Conservation (phyloP, 2,888 invertebrate species). For the Thymelicus lineola region DNA sequence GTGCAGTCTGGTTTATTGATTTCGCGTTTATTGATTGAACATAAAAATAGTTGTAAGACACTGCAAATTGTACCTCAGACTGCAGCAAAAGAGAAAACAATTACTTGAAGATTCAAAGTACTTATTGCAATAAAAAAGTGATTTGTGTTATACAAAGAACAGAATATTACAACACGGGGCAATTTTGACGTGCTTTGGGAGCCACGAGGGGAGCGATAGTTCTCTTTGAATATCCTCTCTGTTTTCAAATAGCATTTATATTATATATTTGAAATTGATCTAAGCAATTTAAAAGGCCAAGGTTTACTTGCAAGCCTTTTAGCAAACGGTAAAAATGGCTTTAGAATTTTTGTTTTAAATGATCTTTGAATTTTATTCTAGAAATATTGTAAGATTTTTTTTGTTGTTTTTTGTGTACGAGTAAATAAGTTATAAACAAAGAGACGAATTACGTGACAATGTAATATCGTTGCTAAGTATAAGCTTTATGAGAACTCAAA, state of each 20-base stretch:
- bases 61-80: neutral
- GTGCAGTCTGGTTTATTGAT: no score
- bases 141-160: conserved; percentile 28
- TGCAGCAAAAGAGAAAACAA: neutral
- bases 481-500: no score
- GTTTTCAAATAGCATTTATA: conserved; percentile 9
- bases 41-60: neutral
- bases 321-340: neutral
- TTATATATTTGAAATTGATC: conserved; percentile 6
- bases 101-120: conserved; percentile 13
- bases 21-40: no score
- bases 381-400: no score
- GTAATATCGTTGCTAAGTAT: no score
- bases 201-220: conserved; percentile 20
- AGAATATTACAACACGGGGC: conserved; percentile 23
- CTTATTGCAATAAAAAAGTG: conserved; percentile 22
- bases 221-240: conserved; percentile 9
- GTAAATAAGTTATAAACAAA: no score
- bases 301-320: neutral
- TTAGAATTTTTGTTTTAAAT: neutral
- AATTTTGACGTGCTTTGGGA: conserved; percentile 28
- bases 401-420: no score
- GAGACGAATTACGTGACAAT: no score
- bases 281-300: neutral
- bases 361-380: no score